Conservation (phyloP, 2,113 vertebrate species). For the Pachycephala philippinensis region DNA sequence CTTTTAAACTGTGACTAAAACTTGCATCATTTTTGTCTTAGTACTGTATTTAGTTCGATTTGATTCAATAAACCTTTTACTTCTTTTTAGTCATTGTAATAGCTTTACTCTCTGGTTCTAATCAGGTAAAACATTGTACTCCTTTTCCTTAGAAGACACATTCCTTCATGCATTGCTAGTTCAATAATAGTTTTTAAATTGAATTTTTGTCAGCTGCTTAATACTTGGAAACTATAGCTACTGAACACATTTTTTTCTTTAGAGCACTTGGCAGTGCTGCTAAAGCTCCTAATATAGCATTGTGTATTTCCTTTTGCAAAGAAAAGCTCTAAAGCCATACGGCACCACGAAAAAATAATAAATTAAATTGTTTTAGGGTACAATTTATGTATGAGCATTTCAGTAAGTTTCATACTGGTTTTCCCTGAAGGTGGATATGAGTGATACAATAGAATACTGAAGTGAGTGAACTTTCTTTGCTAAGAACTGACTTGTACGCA, state of each 20-base stretch:
- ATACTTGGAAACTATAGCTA: neutral
- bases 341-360: neutral
- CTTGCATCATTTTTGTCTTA: neutral
- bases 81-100: neutral
- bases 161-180: constrained; percentile 29
- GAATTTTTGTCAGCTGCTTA: constrained; percentile 20
- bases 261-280: neutral
- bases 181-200: constrained; percentile 40
- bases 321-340: neutral
- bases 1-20: constrained; percentile 10
- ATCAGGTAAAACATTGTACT: neutral
- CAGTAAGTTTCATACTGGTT: neutral
- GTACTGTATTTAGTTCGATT: neutral
- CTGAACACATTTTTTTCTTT: neutral
- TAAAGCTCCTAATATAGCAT: neutral
- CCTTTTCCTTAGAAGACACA: neutral
- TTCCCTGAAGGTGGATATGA: neutral
- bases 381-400: neutral
- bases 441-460: neutral
- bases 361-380: neutral
- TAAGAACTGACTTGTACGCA: fast-evolving
- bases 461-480: neutral
- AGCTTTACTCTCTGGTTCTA: neutral
- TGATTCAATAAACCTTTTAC: neutral
- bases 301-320: neutral